A percentile compares a stretch with the other conserved stretches of the same genome.
Conservation (phyloP, 1,140 invertebrate genomes). For the Cardiocondyla obscurior region DNA sequence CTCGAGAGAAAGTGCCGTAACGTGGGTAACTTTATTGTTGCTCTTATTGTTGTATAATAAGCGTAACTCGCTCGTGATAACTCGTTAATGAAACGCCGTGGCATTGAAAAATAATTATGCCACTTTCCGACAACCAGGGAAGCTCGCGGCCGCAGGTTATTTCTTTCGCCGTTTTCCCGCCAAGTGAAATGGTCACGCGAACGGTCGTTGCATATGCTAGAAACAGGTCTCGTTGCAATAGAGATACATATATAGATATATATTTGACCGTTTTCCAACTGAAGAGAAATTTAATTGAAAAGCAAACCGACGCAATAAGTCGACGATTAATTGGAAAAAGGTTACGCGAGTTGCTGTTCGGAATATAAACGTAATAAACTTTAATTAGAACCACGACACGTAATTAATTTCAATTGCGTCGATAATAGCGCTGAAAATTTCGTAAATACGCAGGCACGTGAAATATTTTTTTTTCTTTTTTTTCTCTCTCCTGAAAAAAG, state of each 20-base stretch:
- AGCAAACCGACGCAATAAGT: too few species aligned
- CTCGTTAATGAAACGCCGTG: constrained; percentile 45
- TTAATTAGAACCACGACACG: too few species aligned
- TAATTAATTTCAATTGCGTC: too few species aligned
- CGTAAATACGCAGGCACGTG: too few species aligned
- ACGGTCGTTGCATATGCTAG: background rate
- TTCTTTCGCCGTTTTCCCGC: constrained; percentile 19
- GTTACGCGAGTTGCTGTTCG: too few species aligned
- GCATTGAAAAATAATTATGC: constrained; percentile 68
- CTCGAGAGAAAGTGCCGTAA: constrained; percentile 70
- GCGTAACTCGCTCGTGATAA: constrained; percentile 52
- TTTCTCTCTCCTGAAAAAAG: background rate
- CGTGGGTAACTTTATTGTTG: constrained; percentile 72
- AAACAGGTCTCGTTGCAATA: background rate
- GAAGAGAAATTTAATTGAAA: constrained; percentile 1
- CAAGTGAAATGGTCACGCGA: background rate
- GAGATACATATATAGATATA: background rate
- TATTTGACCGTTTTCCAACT: background rate
- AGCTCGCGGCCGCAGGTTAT: background rate
- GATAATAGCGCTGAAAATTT: too few species aligned
- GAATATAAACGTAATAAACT: too few species aligned
- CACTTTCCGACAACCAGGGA: constrained; percentile 44
- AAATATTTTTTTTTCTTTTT: too few species aligned
- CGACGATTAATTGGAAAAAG: too few species aligned
- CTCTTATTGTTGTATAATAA: constrained; percentile 71